Base-by-base conservation (phyloP, 2,888 invertebrate species). In the Eurytoma californica region DNA sequence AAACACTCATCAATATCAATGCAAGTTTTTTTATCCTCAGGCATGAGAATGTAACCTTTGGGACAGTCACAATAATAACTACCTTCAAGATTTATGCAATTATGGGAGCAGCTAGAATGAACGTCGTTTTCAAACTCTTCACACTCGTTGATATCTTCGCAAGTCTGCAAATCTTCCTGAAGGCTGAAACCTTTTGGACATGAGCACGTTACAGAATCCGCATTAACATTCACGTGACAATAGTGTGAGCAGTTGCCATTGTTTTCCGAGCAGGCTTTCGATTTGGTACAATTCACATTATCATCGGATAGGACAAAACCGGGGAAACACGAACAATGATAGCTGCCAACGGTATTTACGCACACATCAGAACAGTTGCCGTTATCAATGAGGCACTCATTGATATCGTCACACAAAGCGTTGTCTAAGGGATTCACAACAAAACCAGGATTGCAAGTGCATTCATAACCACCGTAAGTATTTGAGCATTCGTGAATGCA, bases 281-380 rank as follows among this genome's bases (percentile, higher is more conserved):
- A 81, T 51, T 81, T 30, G 2, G 77, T 14, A 77, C 90, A 90
- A 2, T 86, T 88, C 0, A 57, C 72, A 16, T 87, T 87, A 47
- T 88, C 84, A 3, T 74, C 63, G 7, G 80, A 74, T 12, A 92
- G 80, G 0, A 84, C 82, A 72, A 86, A 89, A 0, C 91, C 92
- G 0, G 84, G 58, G 0, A 90, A 89, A 75, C 92, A 92, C 7
- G 85, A 83, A 77, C 93, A 93, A 53, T 88, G 83, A 84, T 90
- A 92, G 72, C 91, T 88, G 49, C 91, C 91, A 12, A 88, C 84
- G 1, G 88, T 86, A 70, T 92, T 91, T 80, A 85, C 81, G 83
- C 91, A 92, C 58, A 87, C 86, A 81, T 93, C 92, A 5, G 92
- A 92, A 83, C 93, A 93, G 12, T 92, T 92, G 0, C 92, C 92